Evolutionary conservation across 2,797 vertebrate genomes (phyloP).

Genomic region (Schizopygopsis malacanthus): DNA sequence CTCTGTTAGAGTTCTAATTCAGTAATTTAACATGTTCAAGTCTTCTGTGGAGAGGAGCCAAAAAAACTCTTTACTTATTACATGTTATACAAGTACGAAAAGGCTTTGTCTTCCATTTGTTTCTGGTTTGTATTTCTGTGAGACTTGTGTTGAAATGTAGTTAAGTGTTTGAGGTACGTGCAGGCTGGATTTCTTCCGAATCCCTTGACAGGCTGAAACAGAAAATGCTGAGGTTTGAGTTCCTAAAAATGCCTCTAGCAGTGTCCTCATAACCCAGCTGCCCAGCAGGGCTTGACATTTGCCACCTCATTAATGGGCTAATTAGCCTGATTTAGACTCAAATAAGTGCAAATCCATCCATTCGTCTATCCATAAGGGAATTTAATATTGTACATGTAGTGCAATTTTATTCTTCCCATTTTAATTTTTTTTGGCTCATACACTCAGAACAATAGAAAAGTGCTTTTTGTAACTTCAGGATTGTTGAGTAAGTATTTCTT

Average conservation of each 20-base stretch:
- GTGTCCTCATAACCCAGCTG: slow-evolving; percentile 67
- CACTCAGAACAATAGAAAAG: slow-evolving; percentile 45
- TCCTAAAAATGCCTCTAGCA: slow-evolving; percentile 75
- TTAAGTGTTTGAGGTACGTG: neutral
- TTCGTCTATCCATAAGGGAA: slow-evolving; percentile 43
- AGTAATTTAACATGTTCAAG: slow-evolving; percentile 66
- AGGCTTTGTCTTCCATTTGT: slow-evolving; percentile 50
- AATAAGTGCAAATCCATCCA: slow-evolving; percentile 37
- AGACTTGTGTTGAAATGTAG: slow-evolving; percentile 17
- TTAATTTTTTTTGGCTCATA: slow-evolving; percentile 27
- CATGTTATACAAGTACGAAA: slow-evolving; percentile 56
- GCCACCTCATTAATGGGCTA: slow-evolving; percentile 77
- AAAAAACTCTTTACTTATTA: slow-evolving; percentile 80
- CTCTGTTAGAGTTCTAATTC: slow-evolving; percentile 64
- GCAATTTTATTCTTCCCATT: slow-evolving; percentile 27
- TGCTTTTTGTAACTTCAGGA: slow-evolving; percentile 37
- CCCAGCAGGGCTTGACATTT: slow-evolving; percentile 79
- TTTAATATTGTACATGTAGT: slow-evolving; percentile 43
- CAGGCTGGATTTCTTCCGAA: slow-evolving; percentile 31
- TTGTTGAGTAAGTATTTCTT: slow-evolving; percentile 49
- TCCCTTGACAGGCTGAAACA: slow-evolving; percentile 57
- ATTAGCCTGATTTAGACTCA: slow-evolving; percentile 73
- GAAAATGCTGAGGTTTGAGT: slow-evolving; percentile 61
- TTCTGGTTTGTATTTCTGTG: slow-evolving; percentile 24
- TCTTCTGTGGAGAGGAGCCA: slow-evolving; percentile 74